A percentile compares a stretch with the other conserved stretches of the same genome.
These are phyloP conservation scores for Hemaris fuciformis DNA, from an alignment of 2,888 invertebrate genomes.

Conservation along the genomic window DNA sequence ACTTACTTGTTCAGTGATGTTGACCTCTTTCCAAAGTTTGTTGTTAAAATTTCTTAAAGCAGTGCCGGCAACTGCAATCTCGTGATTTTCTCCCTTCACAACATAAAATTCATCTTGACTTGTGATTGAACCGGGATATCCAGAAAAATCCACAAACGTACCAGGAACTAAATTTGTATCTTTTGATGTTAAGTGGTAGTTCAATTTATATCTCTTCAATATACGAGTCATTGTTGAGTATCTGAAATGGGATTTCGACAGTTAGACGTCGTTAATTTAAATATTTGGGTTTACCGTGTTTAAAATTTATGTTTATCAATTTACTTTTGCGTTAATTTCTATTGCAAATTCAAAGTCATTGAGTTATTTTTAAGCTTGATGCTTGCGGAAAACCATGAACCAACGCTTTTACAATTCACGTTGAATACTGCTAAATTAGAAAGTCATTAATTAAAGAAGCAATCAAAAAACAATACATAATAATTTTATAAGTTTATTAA, in stretches of 20 bases:
- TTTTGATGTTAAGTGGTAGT: conserved; percentile 83
- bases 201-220: conserved; percentile 91
- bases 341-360: neutral
- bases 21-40: conserved; percentile 85
- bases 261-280: conserved; percentile 10
- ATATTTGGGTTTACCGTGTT: conserved; percentile 9
- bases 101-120: conserved; percentile 93
- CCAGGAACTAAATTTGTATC: conserved; percentile 83
- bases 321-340: conserved; percentile 2
- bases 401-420: too few species aligned
- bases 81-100: conserved; percentile 80
- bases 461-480: too few species aligned
- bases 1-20: conserved; percentile 82
- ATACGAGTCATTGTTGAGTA: conserved; percentile 92
- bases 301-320: neutral
- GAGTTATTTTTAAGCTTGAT: too few species aligned
- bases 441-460: too few species aligned
- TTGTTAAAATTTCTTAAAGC: conserved; percentile 88
- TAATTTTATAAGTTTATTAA: too few species aligned
- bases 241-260: conserved; percentile 52
- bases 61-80: conserved; percentile 88
- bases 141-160: conserved; percentile 87
- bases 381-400: too few species aligned
- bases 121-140: conserved; percentile 91
- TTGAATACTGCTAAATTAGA: too few species aligned